Base-by-base conservation (phyloP, 1,140 invertebrate species). In the Chrysopa pallens region DNA sequence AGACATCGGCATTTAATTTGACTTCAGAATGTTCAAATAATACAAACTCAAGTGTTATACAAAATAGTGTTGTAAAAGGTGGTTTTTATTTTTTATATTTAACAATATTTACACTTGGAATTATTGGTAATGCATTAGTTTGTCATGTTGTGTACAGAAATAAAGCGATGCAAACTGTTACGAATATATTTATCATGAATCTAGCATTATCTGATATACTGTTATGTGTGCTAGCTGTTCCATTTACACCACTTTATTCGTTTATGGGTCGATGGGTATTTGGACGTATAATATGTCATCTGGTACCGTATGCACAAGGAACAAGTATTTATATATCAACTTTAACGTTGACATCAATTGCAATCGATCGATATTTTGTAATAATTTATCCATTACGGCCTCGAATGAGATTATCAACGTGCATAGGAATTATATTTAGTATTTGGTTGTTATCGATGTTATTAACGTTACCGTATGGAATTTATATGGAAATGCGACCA, bases 161-260 rank as follows among this genome's bases (percentile, higher is more conserved):
- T 58, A 77, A 77, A 36, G 75, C 83, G 36, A 96, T 97, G 92
- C 91, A 93, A 58, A 94, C 91, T 0, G 93, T 96, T 1, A 97
- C 93, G 13, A 97, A 97, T 61, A 76, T 92, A 36, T 97, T 97
- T 62, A 97, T 97, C 50, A 86, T 85, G 23, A 97, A 96, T 60
- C 62, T 97, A 42, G 93, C 92, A 1, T 64, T 96, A 6, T 90
- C 89, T 9, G 93, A 97, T 57, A 86, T 97, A 40, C 58, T 96
- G 11, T 70, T 97, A 39, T 95, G 91, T 56, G 66, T 84, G 2
- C 72, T 96, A 45, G 86, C 86, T 1, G 86, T 96, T 11, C 92
- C 90, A 4, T 87, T 93, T 53, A 94, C 89, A 0, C 87, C 88
- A 0, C 61, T 92, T 1, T 92, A 93, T 58, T 87, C 83, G 4